These are phyloP conservation scores for Gorilla gorilla DNA, from an alignment of 2,113 vertebrate genomes.

Conservation along the genomic window DNA sequence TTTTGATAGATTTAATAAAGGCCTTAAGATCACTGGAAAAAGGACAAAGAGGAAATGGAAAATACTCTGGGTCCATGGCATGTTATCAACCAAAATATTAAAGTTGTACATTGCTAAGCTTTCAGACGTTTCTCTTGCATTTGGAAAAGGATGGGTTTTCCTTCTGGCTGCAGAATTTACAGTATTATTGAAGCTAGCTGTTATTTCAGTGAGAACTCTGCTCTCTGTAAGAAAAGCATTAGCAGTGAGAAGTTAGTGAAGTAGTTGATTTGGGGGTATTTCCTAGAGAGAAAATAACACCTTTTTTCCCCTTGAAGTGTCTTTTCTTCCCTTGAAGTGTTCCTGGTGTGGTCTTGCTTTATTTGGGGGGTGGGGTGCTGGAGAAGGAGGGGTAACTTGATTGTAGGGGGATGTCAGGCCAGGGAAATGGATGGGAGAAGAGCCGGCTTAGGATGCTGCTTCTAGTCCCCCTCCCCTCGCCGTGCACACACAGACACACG, in stretches of 20 bases:
- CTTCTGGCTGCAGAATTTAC: not conserved
- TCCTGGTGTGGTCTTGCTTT: not conserved
- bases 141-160: constrained; percentile 18
- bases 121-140: constrained; percentile 38
- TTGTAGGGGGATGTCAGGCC: not conserved
- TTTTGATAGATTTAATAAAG: constrained; percentile 56
- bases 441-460: not conserved
- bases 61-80: constrained; percentile 51
- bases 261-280: not conserved
- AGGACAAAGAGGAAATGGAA: constrained; percentile 65
- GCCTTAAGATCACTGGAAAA: constrained; percentile 56
- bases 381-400: not conserved
- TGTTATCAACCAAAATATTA: constrained; percentile 59
- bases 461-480: not conserved
- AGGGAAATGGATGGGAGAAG: not conserved
- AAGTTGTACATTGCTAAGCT: not conserved
- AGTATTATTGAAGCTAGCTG: not conserved
- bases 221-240: not conserved
- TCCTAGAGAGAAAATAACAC: constrained; percentile 46
- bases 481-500: not conserved
- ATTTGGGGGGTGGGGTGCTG: not conserved
- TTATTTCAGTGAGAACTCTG: not conserved
- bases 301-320: not conserved
- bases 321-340: not conserved
- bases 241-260: not conserved